Conservation (phyloP, 1,140 invertebrate species). For the Sinonovacula constricta region DNA sequence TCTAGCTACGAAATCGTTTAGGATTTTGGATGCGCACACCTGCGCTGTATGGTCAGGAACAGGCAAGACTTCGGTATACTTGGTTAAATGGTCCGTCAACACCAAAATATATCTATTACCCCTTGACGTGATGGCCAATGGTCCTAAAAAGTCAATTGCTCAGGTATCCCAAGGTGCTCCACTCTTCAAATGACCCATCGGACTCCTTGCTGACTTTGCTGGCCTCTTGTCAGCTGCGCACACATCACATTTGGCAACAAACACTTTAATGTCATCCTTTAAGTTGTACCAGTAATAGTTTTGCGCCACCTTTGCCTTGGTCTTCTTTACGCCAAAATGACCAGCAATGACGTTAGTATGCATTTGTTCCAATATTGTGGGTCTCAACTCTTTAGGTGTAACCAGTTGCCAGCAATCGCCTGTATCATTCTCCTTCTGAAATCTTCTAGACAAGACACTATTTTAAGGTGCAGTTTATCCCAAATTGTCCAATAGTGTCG, state of each 20-base stretch:
- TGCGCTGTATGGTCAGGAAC: constrained; percentile 13
- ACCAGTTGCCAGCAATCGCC: neutral
- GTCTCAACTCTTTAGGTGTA: neutral
- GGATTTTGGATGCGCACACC: neutral
- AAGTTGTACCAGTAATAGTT: no score
- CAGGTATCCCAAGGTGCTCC: neutral
- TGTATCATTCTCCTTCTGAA: neutral
- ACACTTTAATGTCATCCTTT: neutral
- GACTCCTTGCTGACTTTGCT: neutral
- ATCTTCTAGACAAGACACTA: neutral
- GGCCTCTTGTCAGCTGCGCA: neutral
- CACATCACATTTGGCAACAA: neutral
- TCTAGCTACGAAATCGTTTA: neutral
- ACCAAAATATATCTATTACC: neutral
- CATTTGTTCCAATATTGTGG: neutral
- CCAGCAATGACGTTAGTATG: neutral
- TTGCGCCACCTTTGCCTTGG: neutral
- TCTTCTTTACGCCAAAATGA: neutral
- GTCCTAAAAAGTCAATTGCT: neutral
- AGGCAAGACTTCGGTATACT: neutral
- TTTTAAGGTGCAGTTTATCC: neutral
- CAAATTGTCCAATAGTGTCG: neutral
- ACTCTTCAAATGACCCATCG: neutral
- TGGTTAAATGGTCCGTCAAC: neutral
- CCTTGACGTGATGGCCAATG: neutral